Conservation (phyloP, 2,797 vertebrate genomes). For the Myoxocephalus aenaeus region DNA sequence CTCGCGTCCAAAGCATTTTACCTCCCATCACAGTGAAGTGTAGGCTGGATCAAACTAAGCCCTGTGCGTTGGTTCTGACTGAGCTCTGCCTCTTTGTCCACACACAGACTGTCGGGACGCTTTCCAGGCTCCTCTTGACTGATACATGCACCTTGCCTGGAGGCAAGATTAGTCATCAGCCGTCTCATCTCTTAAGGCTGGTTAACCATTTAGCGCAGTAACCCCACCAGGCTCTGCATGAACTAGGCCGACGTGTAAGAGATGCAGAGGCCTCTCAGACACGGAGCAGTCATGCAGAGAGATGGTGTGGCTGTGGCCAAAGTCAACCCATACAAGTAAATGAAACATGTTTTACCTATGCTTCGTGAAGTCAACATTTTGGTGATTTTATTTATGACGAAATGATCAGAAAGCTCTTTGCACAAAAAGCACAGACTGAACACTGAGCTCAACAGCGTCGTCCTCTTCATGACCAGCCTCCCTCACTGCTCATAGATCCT, state of each 20-base stretch:
- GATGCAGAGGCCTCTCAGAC: constrained; percentile 13
- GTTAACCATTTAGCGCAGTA: constrained; percentile 62
- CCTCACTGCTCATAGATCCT: neutral
- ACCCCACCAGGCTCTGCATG: constrained; percentile 28
- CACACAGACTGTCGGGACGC: constrained; percentile 17
- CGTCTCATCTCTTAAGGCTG: constrained; percentile 56
- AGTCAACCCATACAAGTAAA: neutral
- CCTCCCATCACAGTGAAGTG: constrained; percentile 24
- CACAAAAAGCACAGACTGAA: neutral
- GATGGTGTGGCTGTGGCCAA: neutral
- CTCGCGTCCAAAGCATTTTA: constrained; percentile 12
- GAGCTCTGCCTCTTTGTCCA: constrained; percentile 24
- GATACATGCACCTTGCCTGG: constrained; percentile 59
- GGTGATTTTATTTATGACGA: neutral
- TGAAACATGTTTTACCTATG: neutral
- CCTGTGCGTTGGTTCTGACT: neutral
- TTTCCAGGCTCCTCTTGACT: constrained; percentile 33
- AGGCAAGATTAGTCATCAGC: constrained; percentile 55
- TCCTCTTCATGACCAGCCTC: too few species aligned
- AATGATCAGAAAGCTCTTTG: neutral
- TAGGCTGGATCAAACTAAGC: constrained; percentile 31
- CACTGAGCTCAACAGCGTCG: neutral
- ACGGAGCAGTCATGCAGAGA: neutral
- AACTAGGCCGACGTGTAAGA: constrained; percentile 51
- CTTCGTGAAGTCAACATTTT: neutral